Percentiles rank a stretch among this genome's conserved stretches.
These are phyloP conservation scores for Drosophila paulistorum DNA, from an alignment of 1,140 invertebrate genomes.

Conservation along the genomic window DNA sequence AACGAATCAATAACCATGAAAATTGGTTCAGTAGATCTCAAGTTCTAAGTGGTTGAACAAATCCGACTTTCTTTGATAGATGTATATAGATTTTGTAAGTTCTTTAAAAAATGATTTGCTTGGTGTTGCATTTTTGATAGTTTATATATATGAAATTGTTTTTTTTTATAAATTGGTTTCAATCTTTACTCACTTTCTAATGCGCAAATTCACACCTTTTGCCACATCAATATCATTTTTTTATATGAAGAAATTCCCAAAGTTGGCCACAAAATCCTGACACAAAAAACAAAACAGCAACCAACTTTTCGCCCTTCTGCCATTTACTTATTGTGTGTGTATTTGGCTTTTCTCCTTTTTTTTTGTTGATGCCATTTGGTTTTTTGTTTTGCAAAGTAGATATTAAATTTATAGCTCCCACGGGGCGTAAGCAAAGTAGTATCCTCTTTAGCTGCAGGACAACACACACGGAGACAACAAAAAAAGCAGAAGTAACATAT, in stretches of 20 bases:
- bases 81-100: too few relatives aligned
- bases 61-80: too few relatives aligned
- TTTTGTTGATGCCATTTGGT: conserved; percentile 58
- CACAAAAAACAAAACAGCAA: conserved; percentile 22
- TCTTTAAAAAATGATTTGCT: too few relatives aligned
- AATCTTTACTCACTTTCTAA: not conserved
- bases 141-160: not conserved
- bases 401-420: conserved; percentile 83
- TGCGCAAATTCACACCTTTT: not conserved
- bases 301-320: conserved; percentile 13
- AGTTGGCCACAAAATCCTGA: conserved; percentile 9
- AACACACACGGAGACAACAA: conserved; percentile 14
- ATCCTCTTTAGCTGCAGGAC: conserved; percentile 43
- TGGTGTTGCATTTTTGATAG: too few relatives aligned
- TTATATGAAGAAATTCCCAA: not conserved
- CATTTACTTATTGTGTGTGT: conserved; percentile 21
- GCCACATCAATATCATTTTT: not conserved
- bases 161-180: too few relatives aligned
- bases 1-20: too few relatives aligned
- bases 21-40: too few relatives aligned
- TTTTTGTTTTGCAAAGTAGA: conserved; percentile 82
- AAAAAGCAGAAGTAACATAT: conserved; percentile 68
- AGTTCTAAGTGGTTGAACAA: too few relatives aligned
- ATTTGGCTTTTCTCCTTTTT: conserved; percentile 37
- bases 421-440: conserved; percentile 78